phyloP scores from a whole-genome alignment of 2,113 vertebrate species.

The Sceloporus tristichus region DNA sequence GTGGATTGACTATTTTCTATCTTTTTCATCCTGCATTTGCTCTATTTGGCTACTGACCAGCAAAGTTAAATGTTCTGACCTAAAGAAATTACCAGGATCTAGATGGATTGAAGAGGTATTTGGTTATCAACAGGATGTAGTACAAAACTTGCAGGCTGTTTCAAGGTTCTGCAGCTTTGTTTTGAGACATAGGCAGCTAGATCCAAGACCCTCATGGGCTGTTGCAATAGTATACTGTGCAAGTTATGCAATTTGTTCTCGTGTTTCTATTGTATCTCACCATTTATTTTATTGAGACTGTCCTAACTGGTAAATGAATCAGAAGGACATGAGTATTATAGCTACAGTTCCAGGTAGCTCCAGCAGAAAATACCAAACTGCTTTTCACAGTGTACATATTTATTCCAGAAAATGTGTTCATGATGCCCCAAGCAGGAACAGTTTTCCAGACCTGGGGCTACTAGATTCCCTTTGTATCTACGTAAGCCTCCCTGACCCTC shows the following conservation, averaged over 20 bases:
- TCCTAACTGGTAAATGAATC: neutral
- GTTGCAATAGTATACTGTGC: constrained; percentile 48
- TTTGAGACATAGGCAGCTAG: constrained; percentile 35
- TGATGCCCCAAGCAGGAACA: constrained; percentile 39
- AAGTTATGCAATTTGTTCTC: constrained; percentile 41
- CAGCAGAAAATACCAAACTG: constrained; percentile 36
- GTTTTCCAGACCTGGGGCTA: constrained; percentile 1
- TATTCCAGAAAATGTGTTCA: constrained; percentile 38
- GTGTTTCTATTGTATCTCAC: neutral
- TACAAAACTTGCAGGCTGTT: neutral
- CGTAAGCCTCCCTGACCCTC: neutral
- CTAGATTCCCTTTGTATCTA: constrained; percentile 31
- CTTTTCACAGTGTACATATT: constrained; percentile 19
- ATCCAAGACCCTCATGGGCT: neutral
- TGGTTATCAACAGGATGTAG: constrained; percentile 19
- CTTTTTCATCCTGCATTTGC: constrained; percentile 5
- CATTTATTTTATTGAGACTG: accelerated
- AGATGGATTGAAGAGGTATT: constrained; percentile 25
- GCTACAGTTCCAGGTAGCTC: constrained; percentile 39
- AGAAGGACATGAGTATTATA: neutral
- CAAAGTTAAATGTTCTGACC: constrained; percentile 30
- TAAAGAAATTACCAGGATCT: constrained; percentile 48
- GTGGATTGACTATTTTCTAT: constrained; percentile 24
- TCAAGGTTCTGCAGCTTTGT: neutral
- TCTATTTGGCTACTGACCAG: constrained; percentile 24